Conservation (phyloP, 2,888 invertebrate species). For the Teinopalpus imperialis region DNA sequence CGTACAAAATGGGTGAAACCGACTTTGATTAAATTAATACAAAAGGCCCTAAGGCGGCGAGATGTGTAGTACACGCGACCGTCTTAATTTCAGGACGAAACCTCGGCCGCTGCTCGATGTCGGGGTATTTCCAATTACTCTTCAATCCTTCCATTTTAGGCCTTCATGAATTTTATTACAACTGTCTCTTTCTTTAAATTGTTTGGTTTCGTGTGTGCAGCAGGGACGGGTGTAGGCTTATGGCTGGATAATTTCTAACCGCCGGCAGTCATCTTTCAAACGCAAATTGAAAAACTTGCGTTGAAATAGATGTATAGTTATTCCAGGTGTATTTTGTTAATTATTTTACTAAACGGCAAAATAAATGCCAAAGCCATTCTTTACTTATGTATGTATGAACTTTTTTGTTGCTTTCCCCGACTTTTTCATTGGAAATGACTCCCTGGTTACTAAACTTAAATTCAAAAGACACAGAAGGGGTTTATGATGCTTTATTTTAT, state of each 20-base stretch:
- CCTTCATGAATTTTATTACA: slow-evolving; percentile 59
- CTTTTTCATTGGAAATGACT: too few relatives aligned
- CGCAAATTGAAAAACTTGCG: slow-evolving; percentile 17
- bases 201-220: neutral
- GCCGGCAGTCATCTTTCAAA: slow-evolving; percentile 59
- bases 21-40: slow-evolving; percentile 72
- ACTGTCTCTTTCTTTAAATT: slow-evolving; percentile 50
- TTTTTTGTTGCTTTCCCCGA: too few relatives aligned
- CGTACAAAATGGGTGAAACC: slow-evolving; percentile 46
- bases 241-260: slow-evolving; percentile 70
- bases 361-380: too few relatives aligned
- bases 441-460: too few relatives aligned
- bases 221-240: slow-evolving; percentile 5
- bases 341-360: too few relatives aligned
- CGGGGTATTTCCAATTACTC: slow-evolving; percentile 81
- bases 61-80: slow-evolving; percentile 55
- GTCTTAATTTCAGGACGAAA: slow-evolving; percentile 57
- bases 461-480: too few relatives aligned
- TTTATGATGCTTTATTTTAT: too few relatives aligned
- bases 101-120: slow-evolving; percentile 71
- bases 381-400: too few relatives aligned
- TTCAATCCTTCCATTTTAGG: slow-evolving; percentile 72
- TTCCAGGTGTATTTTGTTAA: too few relatives aligned
- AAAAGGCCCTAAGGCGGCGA: slow-evolving; percentile 52
- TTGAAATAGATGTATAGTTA: slow-evolving; percentile 13